Percentiles rank a stretch among this genome's conserved stretches.
Conservation (phyloP, 2,113 vertebrate genomes). For the Hylia prasina region DNA sequence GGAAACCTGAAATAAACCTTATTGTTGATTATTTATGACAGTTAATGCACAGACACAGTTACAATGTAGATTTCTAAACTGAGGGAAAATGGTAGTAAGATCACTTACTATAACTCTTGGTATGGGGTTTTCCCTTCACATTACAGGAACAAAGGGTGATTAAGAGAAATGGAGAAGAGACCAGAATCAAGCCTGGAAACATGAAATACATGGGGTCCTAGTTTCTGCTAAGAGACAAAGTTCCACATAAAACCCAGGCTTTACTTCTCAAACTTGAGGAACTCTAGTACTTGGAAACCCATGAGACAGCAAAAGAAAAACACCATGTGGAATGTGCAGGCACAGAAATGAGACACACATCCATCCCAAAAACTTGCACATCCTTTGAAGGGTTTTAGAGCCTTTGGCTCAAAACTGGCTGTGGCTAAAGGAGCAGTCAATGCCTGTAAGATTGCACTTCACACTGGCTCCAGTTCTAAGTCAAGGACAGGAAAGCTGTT, state of each 20-base stretch:
- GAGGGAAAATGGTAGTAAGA: accelerated
- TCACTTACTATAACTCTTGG: no score
- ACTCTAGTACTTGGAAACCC: not conserved
- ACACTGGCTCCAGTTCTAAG: not conserved
- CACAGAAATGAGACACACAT: not conserved
- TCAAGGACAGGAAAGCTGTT: not conserved
- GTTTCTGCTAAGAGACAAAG: not conserved
- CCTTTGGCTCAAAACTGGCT: not conserved
- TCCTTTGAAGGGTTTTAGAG: not conserved
- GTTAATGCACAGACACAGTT: not conserved
- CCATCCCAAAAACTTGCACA: not conserved
- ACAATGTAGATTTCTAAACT: not conserved
- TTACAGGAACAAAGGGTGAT: not conserved
- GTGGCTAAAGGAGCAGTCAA: not conserved
- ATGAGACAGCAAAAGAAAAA: not conserved
- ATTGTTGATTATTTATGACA: not conserved
- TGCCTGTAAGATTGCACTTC: not conserved
- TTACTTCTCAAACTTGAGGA: not conserved
- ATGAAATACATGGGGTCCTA: not conserved
- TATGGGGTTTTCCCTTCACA: not conserved
- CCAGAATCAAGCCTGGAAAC: not conserved
- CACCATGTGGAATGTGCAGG: not conserved
- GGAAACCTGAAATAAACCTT: not conserved
- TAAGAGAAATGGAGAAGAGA: not conserved
- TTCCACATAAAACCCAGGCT: not conserved